Conservation (phyloP, 2,113 vertebrate species). For the Pterocles gutturalis region DNA sequence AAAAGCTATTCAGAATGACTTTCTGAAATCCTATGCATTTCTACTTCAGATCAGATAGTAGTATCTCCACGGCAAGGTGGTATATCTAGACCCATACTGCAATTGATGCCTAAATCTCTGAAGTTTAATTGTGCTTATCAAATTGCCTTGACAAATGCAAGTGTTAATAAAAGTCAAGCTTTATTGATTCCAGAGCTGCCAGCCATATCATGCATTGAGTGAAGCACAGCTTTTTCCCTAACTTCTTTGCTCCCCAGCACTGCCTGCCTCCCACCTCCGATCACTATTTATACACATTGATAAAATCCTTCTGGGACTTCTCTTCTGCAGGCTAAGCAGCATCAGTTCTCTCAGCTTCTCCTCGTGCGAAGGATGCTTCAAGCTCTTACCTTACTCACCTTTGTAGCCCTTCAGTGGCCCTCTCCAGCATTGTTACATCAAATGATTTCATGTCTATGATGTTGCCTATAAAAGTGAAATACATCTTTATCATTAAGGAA, state of each 20-base stretch:
- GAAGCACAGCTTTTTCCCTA: background rate
- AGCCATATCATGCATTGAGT: background rate
- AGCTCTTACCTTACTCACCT: background rate
- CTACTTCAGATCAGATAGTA: background rate
- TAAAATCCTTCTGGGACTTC: background rate
- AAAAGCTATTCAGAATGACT: background rate
- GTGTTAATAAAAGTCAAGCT: background rate
- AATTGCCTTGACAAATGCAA: background rate
- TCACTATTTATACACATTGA: accelerated
- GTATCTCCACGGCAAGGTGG: background rate
- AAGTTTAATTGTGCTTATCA: background rate
- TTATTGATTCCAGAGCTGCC: background rate
- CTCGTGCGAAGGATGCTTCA: background rate
- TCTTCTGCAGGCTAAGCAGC: background rate
- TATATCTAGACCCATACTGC: background rate
- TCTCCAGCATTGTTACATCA: background rate
- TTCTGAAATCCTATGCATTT: background rate
- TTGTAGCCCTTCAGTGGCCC: background rate
- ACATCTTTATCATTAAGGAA: background rate
- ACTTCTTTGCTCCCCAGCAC: background rate
- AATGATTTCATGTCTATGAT: background rate
- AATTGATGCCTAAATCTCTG: background rate
- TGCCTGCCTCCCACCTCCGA: accelerated
- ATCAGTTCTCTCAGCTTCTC: background rate
- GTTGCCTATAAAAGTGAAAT: background rate